Percentiles rank a stretch among this genome's conserved stretches.
phyloP scores from a whole-genome alignment of 2,888 invertebrate species.

The Dascillus cervinus region DNA sequence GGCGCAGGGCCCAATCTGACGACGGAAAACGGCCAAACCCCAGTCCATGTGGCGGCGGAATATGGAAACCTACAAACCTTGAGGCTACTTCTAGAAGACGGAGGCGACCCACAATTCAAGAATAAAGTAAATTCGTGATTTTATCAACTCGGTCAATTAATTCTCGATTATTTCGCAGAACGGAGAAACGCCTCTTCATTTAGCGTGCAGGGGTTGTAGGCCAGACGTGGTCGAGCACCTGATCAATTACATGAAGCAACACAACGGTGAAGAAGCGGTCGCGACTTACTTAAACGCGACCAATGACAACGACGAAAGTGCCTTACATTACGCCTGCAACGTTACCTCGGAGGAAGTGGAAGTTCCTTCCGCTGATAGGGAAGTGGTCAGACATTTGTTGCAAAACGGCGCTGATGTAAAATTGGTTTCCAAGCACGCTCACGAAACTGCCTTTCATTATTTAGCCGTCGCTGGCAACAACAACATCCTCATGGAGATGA shows the following conservation, averaged over 20 bases:
- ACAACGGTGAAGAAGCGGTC: constrained; percentile 68
- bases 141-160: background rate
- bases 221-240: constrained; percentile 82
- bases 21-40: constrained; percentile 94
- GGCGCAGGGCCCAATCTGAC: constrained; percentile 94
- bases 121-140: constrained; percentile 72
- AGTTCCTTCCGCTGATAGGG: constrained; percentile 66
- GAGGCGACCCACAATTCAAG: constrained; percentile 85
- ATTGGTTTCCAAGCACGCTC: constrained; percentile 72
- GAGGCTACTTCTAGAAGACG: constrained; percentile 81
- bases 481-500: constrained; percentile 89
- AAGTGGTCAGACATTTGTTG: constrained; percentile 82
- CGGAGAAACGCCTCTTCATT: constrained; percentile 93
- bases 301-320: constrained; percentile 88
- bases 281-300: constrained; percentile 80
- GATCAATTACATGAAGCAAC: constrained; percentile 72
- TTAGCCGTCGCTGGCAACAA: constrained; percentile 94
- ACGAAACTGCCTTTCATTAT: constrained; percentile 94
- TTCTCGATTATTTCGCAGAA: constrained; percentile 48
- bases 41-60: constrained; percentile 92
- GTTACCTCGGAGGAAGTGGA: constrained; percentile 75
- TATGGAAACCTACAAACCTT: constrained; percentile 86
- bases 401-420: constrained; percentile 89
- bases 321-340: constrained; percentile 90
- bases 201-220: constrained; percentile 81